Evolutionary conservation across 2,113 vertebrate species (phyloP).

Genomic region (Natator depressus): DNA sequence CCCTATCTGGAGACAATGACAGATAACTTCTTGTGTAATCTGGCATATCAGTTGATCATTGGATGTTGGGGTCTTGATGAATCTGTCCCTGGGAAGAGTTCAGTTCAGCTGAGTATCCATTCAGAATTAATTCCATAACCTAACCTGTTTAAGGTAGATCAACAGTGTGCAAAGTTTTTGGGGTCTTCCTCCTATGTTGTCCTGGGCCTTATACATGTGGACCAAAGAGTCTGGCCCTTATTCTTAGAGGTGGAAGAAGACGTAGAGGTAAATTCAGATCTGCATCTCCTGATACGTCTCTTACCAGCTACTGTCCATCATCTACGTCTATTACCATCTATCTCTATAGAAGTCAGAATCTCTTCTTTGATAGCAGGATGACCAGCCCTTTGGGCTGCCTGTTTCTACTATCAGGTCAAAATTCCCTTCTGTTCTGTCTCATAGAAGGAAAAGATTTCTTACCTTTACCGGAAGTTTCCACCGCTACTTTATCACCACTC

Average conservation of each 20-base stretch:
- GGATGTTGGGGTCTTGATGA: background rate
- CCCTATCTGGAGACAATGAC: background rate
- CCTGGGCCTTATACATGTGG: background rate
- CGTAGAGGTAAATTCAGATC: background rate
- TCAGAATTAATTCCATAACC: background rate
- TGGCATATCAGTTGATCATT: background rate
- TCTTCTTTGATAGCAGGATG: background rate
- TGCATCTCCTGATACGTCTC: background rate
- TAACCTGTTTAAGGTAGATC: background rate
- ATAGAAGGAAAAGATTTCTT: background rate
- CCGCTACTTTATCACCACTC: background rate
- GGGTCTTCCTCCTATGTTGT: no score
- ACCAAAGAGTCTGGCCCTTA: background rate
- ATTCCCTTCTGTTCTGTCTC: background rate
- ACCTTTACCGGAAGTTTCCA: background rate
- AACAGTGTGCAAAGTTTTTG: background rate
- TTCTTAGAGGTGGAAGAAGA: background rate
- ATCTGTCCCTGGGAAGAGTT: background rate
- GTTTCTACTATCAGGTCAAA: background rate
- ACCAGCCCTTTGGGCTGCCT: background rate
- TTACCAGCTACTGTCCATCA: background rate
- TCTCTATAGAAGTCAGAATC: background rate
- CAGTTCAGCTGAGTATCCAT: background rate
- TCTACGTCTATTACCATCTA: background rate
- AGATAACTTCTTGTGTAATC: background rate